phyloP scores from a whole-genome alignment of 1,140 invertebrate genomes.

The Bombus polaris region DNA sequence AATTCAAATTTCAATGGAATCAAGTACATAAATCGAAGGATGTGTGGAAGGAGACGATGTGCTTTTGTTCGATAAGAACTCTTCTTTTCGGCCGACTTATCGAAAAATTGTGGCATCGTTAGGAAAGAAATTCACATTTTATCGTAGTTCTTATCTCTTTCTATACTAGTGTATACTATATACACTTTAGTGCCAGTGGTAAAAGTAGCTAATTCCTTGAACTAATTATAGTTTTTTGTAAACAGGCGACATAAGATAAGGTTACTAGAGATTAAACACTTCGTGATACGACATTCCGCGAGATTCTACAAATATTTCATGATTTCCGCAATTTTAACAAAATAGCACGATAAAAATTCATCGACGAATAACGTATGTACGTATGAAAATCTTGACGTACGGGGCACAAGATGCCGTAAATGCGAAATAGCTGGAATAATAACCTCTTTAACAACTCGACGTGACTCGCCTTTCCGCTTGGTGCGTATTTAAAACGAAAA shows the following conservation, averaged over 20 bases:
- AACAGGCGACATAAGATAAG: no score
- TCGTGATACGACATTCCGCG: no score
- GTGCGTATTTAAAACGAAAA: constrained; percentile 20
- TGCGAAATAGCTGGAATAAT: background rate
- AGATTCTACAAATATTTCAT: no score
- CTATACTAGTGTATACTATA: no score
- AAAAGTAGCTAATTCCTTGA: no score
- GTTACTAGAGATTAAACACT: no score
- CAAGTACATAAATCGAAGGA: constrained; percentile 14
- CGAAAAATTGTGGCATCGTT: background rate
- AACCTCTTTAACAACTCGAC: background rate
- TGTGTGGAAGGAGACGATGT: background rate
- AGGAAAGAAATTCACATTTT: background rate
- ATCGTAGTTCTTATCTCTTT: background rate
- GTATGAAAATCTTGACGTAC: background rate
- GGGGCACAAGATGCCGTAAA: background rate
- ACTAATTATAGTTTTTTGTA: no score
- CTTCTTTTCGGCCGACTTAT: background rate
- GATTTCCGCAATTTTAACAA: background rate
- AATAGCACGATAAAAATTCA: background rate
- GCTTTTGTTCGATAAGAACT: constrained; percentile 17
- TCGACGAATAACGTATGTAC: accelerated
- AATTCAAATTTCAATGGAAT: constrained; percentile 49
- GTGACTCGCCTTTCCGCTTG: background rate
- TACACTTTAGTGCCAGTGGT: no score